Percentiles rank a stretch among this genome's conserved stretches.
Conservation (phyloP, 2,888 invertebrate species). For the Microctonus brassicae region DNA sequence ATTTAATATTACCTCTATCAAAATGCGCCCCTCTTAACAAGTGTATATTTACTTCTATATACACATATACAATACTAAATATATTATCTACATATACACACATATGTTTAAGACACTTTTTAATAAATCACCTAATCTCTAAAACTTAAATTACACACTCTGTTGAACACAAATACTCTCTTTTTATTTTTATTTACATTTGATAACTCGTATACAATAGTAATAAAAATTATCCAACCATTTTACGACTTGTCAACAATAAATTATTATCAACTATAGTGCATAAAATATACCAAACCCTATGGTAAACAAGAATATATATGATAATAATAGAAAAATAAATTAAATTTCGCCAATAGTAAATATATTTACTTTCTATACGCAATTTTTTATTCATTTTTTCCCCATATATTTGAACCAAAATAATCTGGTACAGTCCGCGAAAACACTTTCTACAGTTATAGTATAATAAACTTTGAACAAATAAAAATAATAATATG, state of each 20-base stretch:
- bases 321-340: neutral
- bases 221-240: slow-evolving; percentile 46
- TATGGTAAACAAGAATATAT: neutral
- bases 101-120: neutral
- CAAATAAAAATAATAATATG: too few relatives aligned
- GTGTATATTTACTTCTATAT: neutral
- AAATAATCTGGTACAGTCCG: too few relatives aligned
- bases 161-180: neutral
- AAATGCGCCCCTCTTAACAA: neutral
- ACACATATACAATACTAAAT: too few relatives aligned
- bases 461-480: too few relatives aligned
- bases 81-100: neutral
- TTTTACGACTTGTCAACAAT: slow-evolving; percentile 48
- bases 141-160: neutral
- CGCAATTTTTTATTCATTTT: too few relatives aligned
- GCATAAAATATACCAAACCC: neutral
- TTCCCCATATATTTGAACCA: too few relatives aligned
- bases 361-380: too few relatives aligned
- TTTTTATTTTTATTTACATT: too few relatives aligned
- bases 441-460: too few relatives aligned
- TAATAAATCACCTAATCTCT: neutral
- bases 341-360: too few relatives aligned
- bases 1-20: neutral
- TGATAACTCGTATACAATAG: slow-evolving; percentile 33
- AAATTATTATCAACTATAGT: slow-evolving; percentile 41